Evolutionary conservation across 1,140 invertebrate genomes (phyloP).

Genomic region (Manduca sexta): DNA sequence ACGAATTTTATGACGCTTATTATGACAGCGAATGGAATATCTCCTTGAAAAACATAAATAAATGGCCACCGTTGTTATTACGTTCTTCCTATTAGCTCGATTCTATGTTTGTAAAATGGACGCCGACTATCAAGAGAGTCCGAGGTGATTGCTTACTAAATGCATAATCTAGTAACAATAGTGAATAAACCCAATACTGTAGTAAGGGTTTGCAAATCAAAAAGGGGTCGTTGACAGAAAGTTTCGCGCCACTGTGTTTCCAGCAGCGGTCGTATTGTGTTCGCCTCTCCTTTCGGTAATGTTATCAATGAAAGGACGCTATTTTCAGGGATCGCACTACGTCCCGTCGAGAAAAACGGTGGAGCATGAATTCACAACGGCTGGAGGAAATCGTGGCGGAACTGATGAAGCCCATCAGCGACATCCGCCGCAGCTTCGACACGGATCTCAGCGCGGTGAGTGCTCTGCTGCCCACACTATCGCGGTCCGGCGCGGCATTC

Average conservation of each 20-base stretch:
- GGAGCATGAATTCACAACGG: constrained; percentile 67
- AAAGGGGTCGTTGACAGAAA: constrained; percentile 50
- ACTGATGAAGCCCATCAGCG: constrained; percentile 66
- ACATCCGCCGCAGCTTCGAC: constrained; percentile 62
- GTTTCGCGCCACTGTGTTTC: constrained; percentile 60
- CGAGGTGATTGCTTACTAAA: constrained; percentile 33
- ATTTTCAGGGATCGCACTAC: constrained; percentile 46
- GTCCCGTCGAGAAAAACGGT: constrained; percentile 52
- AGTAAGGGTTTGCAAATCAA: constrained; percentile 37
- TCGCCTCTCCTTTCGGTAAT: constrained; percentile 48
- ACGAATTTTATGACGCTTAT: constrained; percentile 12
- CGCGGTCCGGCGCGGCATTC: too few species aligned
- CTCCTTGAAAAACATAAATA: constrained; percentile 64
- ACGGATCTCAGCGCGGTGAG: constrained; percentile 62
- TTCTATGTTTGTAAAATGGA: constrained; percentile 69
- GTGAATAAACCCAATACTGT: constrained; percentile 12
- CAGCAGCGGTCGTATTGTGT: constrained; percentile 25
- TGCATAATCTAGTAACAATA: not conserved
- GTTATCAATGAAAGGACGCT: constrained; percentile 53
- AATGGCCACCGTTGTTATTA: constrained; percentile 69
- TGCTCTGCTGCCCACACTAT: not conserved
- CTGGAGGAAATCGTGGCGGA: constrained; percentile 65
- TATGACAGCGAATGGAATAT: constrained; percentile 60
- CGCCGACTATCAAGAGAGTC: constrained; percentile 40
- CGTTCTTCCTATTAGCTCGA: constrained; percentile 56